phyloP scores from a whole-genome alignment of 2,797 vertebrate species.

The Helarctos malayanus region DNA sequence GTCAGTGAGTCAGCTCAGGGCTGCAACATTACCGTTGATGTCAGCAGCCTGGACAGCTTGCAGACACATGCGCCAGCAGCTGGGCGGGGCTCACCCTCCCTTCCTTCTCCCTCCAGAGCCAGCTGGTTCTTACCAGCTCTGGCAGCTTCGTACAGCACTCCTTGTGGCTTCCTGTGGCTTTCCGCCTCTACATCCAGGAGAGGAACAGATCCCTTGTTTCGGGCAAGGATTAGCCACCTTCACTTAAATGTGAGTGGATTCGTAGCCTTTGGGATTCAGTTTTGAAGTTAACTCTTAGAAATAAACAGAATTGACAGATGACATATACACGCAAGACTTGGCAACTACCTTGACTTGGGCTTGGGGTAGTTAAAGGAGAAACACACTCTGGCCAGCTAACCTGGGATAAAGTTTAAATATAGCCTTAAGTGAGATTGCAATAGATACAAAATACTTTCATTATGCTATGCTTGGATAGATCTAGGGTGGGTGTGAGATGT shows the following conservation, averaged over 20 bases:
- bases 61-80: slow-evolving; percentile 56
- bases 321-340: neutral
- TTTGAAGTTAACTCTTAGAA: slow-evolving; percentile 51
- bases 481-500: neutral
- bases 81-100: neutral
- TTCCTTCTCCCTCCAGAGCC: neutral
- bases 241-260: neutral
- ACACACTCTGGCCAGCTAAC: neutral
- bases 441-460: neutral
- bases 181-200: neutral
- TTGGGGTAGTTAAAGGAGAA: neutral
- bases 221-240: neutral
- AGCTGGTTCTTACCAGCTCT: slow-evolving; percentile 75
- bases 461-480: neutral
- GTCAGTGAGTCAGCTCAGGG: slow-evolving; percentile 71
- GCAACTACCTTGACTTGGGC: neutral
- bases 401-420: neutral
- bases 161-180: neutral
- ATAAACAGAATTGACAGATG: neutral
- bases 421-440: neutral
- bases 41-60: slow-evolving; percentile 59
- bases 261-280: neutral
- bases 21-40: neutral
- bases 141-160: neutral
- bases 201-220: neutral